Evolutionary conservation across 2,888 invertebrate species (phyloP), one percentile per base, ranked within the genome.

Genomic region (Andrena camellia): DNA sequence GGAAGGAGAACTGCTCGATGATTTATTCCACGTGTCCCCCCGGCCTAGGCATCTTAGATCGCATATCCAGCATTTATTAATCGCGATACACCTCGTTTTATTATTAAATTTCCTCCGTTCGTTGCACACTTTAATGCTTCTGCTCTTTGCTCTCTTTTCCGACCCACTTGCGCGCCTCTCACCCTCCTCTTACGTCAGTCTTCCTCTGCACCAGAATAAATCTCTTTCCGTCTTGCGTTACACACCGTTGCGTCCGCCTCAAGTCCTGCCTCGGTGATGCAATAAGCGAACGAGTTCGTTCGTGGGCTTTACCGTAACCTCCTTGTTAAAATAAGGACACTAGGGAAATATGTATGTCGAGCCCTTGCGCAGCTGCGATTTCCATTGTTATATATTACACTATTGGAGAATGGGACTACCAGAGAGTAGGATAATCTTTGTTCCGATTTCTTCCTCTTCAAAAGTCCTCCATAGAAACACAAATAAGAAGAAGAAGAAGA

Each of bases 11-110:
- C 93, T 97, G 97, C 90, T 92, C 95, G 17, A 94, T 94, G 42
- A 93, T 96, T n/a, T 97, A 96, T 92, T 92, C 94, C n/a, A 94
- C 94, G 0, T 97, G 97, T 90, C 95, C 95, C 20, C 94, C 95
- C 81, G 96, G 96, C 13, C 94, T 95, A 81, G 96, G 96, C 10
- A 91, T 97, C 54, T 94, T 97, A 90, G 96, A 97, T 90, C 92
- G 90, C 63, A 91, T 94, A 20, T 86, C 90, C 29, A 76, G 67
- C 8, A 6, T 88, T 69, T 52, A 63, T 63, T 82, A 74, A 74
- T 29, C 23, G 29, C 35, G 50, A 52, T 29, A n/a, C 3, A 26
- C 7, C 31, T 23, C 17, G 50, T 50, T 62, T 29, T 35, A 29
- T 62, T 71, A 63, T 63, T 52, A 10, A 2, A 72, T 52, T 10